Percentiles rank a stretch among this genome's conserved stretches.
Conservation (phyloP, 2,888 invertebrate genomes). For the Phortica magna region DNA sequence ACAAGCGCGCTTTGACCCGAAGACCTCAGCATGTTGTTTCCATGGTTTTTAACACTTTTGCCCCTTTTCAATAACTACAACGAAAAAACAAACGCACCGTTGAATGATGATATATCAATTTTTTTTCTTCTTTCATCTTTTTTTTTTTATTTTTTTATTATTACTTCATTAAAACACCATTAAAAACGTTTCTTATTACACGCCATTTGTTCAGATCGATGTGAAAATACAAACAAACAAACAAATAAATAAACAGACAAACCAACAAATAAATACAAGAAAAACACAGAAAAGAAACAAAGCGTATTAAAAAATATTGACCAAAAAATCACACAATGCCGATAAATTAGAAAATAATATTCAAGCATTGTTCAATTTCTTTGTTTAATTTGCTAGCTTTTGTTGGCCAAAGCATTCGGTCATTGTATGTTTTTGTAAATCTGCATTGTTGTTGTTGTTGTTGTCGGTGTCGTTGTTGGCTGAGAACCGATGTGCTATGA, state of each 20-base stretch:
- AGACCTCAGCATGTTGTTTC: not conserved
- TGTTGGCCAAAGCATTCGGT: constrained; percentile 46
- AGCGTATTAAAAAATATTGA: constrained; percentile 26
- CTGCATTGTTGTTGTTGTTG: not conserved
- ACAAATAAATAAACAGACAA: constrained; percentile 38
- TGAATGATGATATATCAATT: constrained; percentile 36
- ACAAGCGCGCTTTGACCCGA: not conserved
- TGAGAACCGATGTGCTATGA: not conserved
- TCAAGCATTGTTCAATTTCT: constrained; percentile 70
- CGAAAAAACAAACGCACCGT: not conserved
- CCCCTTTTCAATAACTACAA: not conserved
- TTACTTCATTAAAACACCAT: constrained; percentile 70
- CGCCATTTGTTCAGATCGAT: constrained; percentile 70
- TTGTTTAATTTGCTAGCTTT: constrained; percentile 72
- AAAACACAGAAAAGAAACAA: not conserved
- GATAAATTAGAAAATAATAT: constrained; percentile 75
- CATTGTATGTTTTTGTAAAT: not conserved
- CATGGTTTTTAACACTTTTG: not conserved
- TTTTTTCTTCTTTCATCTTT: not conserved
- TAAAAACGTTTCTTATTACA: constrained; percentile 64
- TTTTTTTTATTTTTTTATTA: constrained; percentile 52
- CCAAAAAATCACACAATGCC: constrained; percentile 59
- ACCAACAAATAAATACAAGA: constrained; percentile 32
- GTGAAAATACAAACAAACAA: constrained; percentile 57
- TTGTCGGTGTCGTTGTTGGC: not conserved